phyloP scores from a whole-genome alignment of 2,113 vertebrate species.

The Sylvietta virens region DNA sequence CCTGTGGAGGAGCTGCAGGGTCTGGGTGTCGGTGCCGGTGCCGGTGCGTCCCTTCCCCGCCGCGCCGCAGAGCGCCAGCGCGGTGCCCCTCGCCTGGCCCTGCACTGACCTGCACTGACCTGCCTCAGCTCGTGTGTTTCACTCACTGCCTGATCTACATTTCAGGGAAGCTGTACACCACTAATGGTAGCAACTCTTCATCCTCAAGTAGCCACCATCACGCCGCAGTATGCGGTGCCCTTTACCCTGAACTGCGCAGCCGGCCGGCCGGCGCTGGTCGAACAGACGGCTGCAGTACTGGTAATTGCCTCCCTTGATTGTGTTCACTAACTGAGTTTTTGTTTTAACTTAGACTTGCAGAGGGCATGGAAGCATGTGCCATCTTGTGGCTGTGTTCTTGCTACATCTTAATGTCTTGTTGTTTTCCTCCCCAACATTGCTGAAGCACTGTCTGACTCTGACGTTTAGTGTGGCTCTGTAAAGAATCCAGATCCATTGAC shows the following conservation, averaged over 20 bases:
- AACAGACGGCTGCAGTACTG: conserved; percentile 99
- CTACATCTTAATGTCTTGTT: conserved; percentile 74
- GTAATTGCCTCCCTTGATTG: conserved; percentile 88
- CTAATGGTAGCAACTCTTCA: conserved; percentile 99
- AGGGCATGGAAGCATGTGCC: conserved; percentile 85
- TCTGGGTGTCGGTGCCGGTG: background rate
- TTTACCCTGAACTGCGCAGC: conserved; percentile 93
- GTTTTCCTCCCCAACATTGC: conserved; percentile 74
- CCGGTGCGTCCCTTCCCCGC: background rate
- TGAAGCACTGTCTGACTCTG: conserved; percentile 75
- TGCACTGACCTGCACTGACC: conserved; percentile 47
- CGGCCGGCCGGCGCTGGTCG: conserved; percentile 94
- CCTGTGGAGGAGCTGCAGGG: background rate
- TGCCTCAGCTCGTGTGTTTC: conserved; percentile 74
- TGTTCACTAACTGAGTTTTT: conserved; percentile 80
- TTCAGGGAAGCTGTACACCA: conserved; percentile 98
- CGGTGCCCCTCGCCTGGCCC: conserved; percentile 48
- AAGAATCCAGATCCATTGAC: conserved; percentile 67
- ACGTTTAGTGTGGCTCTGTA: conserved; percentile 71
- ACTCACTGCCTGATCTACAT: conserved; percentile 84
- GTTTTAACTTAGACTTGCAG: conserved; percentile 77
- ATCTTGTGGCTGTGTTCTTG: conserved; percentile 81
- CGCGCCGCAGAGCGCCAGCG: background rate
- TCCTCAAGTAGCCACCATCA: conserved; percentile 95
- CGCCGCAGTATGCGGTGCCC: conserved; percentile 96